Conservation (phyloP, 2,113 vertebrate genomes). For the Macheiramphus alcinus region DNA sequence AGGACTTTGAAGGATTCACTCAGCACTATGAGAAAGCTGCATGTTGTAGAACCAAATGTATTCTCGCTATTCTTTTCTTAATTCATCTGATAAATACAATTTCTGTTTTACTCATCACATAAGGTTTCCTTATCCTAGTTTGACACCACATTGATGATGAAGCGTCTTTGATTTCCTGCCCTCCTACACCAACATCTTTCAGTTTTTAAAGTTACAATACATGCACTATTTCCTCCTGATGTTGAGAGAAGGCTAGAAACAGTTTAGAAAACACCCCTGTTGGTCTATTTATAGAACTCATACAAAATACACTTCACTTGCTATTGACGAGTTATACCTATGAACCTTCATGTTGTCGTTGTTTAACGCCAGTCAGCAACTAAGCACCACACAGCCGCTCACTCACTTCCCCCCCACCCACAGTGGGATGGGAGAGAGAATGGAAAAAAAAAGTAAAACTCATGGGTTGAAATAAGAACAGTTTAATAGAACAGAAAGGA, state of each 20-base stretch:
- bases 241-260: not conserved
- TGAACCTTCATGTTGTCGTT: no score
- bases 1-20: not conserved
- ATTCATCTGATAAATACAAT: not conserved
- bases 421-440: no score
- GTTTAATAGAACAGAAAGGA: no score
- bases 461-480: no score
- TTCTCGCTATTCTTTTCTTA: not conserved
- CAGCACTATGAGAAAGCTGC: not conserved
- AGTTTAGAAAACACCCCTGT: not conserved
- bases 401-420: no score
- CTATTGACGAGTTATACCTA: not conserved
- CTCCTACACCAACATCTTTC: not conserved
- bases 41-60: not conserved
- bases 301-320: not conserved
- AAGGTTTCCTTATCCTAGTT: not conserved
- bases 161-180: not conserved
- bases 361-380: no score
- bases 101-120: not conserved
- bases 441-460: no score
- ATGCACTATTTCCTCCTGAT: not conserved
- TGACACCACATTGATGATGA: not conserved
- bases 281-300: not conserved
- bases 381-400: no score
- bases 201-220: not conserved